phyloP scores from a whole-genome alignment of 2,797 vertebrate genomes.

The Iguana delicatissima region DNA sequence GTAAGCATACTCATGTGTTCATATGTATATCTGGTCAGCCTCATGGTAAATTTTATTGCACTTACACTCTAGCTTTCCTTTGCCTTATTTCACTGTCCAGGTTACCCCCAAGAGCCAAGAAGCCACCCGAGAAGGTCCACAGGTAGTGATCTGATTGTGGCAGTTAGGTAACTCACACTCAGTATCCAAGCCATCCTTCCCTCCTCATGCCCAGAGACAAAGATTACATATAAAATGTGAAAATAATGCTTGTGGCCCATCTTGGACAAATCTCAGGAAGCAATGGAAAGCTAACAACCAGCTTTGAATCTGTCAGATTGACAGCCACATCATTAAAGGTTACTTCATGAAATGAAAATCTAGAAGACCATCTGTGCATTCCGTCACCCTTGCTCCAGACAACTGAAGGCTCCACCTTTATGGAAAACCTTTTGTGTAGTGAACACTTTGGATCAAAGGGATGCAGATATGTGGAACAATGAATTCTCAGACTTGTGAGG shows the following conservation, averaged over 20 bases:
- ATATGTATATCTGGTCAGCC: neutral
- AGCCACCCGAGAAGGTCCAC: neutral
- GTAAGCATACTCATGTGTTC: neutral
- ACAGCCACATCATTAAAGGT: neutral
- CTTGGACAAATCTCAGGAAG: neutral
- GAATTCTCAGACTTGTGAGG: slow-evolving; percentile 16
- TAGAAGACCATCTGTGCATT: neutral
- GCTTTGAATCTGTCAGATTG: neutral
- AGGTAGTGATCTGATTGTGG: neutral
- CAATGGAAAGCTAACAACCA: neutral
- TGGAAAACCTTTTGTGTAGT: slow-evolving; percentile 1
- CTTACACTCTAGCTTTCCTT: neutral
- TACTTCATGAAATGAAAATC: slow-evolving; percentile 1
- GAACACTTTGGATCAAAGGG: slow-evolving; percentile 29
- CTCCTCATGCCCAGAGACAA: neutral
- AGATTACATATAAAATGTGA: neutral
- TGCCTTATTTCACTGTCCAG: neutral
- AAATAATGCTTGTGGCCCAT: neutral
- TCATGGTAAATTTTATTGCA: neutral
- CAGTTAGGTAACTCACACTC: neutral
- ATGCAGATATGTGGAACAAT: slow-evolving; percentile 32
- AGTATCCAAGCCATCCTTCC: neutral
- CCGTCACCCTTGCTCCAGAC: neutral
- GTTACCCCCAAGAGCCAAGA: neutral
- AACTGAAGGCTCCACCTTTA: neutral